A percentile compares a stretch with the other conserved stretches of the same genome.
Evolutionary conservation across 30 jellyfish, hydroid and myxozoan genomes (phyloP).

Genomic region (Haliclystus octoradiatus): DNA sequence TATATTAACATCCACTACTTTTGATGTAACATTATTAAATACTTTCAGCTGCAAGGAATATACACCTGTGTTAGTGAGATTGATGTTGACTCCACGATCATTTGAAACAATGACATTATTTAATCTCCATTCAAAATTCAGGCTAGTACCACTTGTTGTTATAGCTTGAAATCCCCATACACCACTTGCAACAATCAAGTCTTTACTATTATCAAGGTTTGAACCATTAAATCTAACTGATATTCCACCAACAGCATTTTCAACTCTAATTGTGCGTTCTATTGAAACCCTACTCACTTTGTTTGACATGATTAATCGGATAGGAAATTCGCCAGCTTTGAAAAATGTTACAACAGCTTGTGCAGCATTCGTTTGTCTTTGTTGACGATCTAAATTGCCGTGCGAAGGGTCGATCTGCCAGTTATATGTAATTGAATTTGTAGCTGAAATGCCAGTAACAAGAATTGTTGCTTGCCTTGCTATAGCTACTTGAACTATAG

Average conservation of each 20-base stretch:
- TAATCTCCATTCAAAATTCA: not conserved
- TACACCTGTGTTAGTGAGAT: not conserved
- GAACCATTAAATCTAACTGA: constrained; percentile 4
- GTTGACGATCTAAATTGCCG: not conserved
- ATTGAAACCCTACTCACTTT: constrained; percentile 11
- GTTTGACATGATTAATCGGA: constrained; percentile 24
- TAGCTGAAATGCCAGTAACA: not conserved
- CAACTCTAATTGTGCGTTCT: constrained; percentile 18
- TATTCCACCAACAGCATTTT: constrained; percentile 15
- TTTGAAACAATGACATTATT: not conserved
- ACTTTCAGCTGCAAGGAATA: not conserved
- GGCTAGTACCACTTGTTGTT: not conserved
- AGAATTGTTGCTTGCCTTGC: not conserved
- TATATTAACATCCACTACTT: too few species aligned
- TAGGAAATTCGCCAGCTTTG: constrained; percentile 6
- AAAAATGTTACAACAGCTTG: too few species aligned
- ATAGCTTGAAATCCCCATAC: not conserved
- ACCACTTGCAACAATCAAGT: not conserved
- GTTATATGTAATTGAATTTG: not conserved
- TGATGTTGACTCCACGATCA: not conserved
- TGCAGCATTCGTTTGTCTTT: too few species aligned
- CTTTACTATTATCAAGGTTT: not conserved
- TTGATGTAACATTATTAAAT: not conserved
- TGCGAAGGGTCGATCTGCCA: not conserved
- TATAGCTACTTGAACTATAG: not conserved